A percentile compares a stretch with the other conserved stretches of the same genome.
Evolutionary conservation across 2,888 invertebrate species (phyloP).

Genomic region (Cyaniris semiargus): DNA sequence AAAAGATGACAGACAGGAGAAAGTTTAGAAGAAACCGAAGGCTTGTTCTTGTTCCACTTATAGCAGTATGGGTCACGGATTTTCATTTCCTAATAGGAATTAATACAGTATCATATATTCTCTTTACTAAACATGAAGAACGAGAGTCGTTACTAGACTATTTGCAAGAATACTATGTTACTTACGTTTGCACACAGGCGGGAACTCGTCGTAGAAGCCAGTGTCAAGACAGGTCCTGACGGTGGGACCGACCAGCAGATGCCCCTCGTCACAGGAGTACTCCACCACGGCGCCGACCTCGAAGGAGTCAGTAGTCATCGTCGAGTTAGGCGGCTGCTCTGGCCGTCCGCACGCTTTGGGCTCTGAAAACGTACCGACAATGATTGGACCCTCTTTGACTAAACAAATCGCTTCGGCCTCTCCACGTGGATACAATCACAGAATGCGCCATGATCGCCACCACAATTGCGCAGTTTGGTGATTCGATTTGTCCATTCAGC

Average conservation of each 20-base stretch:
- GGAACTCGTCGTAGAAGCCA: conserved; percentile 96
- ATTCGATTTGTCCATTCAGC: no score
- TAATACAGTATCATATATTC: no score
- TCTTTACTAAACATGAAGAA: no score
- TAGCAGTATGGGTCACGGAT: no score
- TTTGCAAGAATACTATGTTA: conserved; percentile 38
- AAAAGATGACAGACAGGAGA: no score
- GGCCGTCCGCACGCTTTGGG: conserved; percentile 95
- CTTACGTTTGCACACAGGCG: conserved; percentile 96
- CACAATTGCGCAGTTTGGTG: background rate
- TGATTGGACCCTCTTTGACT: background rate
- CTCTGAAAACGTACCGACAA: conserved; percentile 73
- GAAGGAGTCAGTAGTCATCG: conserved; percentile 88
- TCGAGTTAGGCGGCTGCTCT: conserved; percentile 96
- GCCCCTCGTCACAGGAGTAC: conserved; percentile 92
- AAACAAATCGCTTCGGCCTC: background rate
- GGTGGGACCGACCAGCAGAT: conserved; percentile 91
- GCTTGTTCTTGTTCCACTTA: no score
- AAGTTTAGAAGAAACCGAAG: no score
- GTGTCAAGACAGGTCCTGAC: conserved; percentile 92
- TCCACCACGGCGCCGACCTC: conserved; percentile 91
- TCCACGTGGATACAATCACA: background rate
- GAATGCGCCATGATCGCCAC: background rate
- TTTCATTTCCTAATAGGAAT: no score
- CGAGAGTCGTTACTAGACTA: no score